phyloP scores from a whole-genome alignment of 2,888 invertebrate genomes.

The Enchytraeus crypticus region DNA sequence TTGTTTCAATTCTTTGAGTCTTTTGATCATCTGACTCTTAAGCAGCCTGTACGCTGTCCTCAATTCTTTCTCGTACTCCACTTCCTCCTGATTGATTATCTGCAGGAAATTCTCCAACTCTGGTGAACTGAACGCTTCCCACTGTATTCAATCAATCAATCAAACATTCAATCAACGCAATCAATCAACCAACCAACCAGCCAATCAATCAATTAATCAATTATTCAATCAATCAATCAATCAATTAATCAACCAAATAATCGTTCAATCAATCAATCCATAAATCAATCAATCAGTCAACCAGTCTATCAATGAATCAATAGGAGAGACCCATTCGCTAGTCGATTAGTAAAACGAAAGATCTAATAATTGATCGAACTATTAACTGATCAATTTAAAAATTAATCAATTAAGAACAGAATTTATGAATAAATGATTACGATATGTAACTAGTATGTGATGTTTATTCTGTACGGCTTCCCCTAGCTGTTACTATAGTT shows the following conservation, averaged over 20 bases:
- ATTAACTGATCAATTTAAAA: too few species aligned
- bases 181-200: background rate
- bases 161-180: background rate
- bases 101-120: slow-evolving; percentile 55
- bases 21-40: slow-evolving; percentile 9
- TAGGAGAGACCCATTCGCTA: background rate
- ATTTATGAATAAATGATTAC: too few species aligned
- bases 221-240: background rate
- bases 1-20: slow-evolving; percentile 5
- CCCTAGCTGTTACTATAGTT: too few species aligned
- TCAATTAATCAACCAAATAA: too few species aligned
- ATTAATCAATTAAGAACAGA: too few species aligned
- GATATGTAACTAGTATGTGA: too few species aligned
- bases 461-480: too few species aligned
- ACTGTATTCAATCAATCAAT: slow-evolving; percentile 28
- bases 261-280: too few species aligned
- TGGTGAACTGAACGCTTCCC: slow-evolving; percentile 55
- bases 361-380: too few species aligned
- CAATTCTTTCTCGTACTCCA: slow-evolving; percentile 52
- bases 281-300: too few species aligned
- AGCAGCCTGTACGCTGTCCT: slow-evolving; percentile 46
- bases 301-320: too few species aligned
- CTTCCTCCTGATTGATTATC: slow-evolving; percentile 54
- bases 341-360: background rate
- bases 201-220: background rate